A percentile compares a stretch with the other conserved stretches of the same genome.
phyloP scores from a whole-genome alignment of 2,888 invertebrate species.

The Caenorhabditis imperialis region DNA sequence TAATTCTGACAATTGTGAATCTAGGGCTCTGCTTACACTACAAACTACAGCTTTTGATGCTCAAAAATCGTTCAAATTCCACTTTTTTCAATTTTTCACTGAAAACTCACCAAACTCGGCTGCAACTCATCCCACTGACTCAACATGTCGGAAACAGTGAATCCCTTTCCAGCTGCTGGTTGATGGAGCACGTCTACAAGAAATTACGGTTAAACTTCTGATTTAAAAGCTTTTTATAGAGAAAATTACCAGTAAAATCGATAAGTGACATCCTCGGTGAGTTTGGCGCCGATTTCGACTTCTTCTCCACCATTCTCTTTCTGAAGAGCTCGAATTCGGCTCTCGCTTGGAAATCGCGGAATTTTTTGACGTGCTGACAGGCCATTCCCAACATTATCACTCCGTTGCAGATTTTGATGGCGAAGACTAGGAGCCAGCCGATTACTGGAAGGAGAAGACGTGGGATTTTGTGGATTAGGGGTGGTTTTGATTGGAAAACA shows the following conservation, averaged over 20 bases:
- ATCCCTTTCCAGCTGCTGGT: slow-evolving; percentile 62
- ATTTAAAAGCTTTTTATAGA: not conserved
- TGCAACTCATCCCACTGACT: slow-evolving; percentile 65
- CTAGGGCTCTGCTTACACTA: too few relatives aligned
- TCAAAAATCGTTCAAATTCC: too few relatives aligned
- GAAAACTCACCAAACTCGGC: slow-evolving; percentile 40
- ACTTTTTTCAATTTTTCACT: not conserved
- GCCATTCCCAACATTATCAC: slow-evolving; percentile 92
- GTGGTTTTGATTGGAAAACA: too few relatives aligned
- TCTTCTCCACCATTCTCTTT: slow-evolving; percentile 68
- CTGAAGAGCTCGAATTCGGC: slow-evolving; percentile 70
- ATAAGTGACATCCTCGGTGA: slow-evolving; percentile 78
- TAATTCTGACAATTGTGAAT: too few relatives aligned
- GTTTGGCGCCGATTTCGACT: slow-evolving; percentile 78
- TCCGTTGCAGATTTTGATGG: slow-evolving; percentile 85
- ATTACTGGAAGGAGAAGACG: slow-evolving; percentile 62
- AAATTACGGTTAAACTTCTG: not conserved
- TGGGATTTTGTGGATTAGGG: too few relatives aligned
- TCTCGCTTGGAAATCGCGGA: slow-evolving; percentile 72
- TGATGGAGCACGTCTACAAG: slow-evolving; percentile 62
- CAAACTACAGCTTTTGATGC: too few relatives aligned
- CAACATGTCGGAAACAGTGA: slow-evolving; percentile 69
- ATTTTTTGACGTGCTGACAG: slow-evolving; percentile 87
- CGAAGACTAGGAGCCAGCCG: slow-evolving; percentile 63
- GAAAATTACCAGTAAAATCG: slow-evolving; percentile 71